Base-by-base conservation (phyloP, 2,797 vertebrate genomes). In the Enteromius thamalakanensis region DNA sequence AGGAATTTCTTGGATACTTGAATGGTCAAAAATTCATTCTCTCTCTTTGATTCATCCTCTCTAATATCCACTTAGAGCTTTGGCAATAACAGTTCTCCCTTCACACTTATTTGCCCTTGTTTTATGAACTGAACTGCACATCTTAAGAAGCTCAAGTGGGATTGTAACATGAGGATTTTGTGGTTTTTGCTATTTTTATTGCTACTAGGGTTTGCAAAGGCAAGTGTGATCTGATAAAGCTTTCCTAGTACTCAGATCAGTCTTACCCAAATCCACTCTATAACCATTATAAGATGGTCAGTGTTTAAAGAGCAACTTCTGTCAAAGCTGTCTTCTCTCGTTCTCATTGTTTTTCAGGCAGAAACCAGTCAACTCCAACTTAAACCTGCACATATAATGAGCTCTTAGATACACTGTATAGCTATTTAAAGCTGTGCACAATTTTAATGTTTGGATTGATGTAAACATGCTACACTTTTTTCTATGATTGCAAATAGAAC, bases 51-150 rank as follows among this genome's bases (percentile, higher is more conserved):
- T 75, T 82, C 68, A 75, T 79, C 17, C 79, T 65, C 69, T 79
- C 19, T 82, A 47, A 79, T 79, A 82, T 82, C 76, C 51, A 68
- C 47, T 80, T 9, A 67, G 65, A 79, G 80, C 51, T 42, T 68
- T 60, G 51, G 80, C 80, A 82, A 79, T 79, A 79, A 62, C 76
- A 74, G 58, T 19, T 81, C 76, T 83, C 51, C 51, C 51, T 49
- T 83, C 55, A 23, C 40, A 21, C 80, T 65, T 81, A n/a, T 51
- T 75, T 53, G 15, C 5, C 34, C 58, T 60, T 69, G 51, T 79
- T 69, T 71, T 26, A 47, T 58, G 37, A 76, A 65, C 77, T 80
- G 60, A 67, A 26, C 5, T 78, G 32, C 53, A 83, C 34, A 42
- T 53, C 53, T 71, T 65, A 64, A 79, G 23, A 79, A 67, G 8